A percentile compares a stretch with the other conserved stretches of the same genome.
Evolutionary conservation across 2,888 invertebrate genomes (phyloP).

Genomic region (Cremastinae sp.): DNA sequence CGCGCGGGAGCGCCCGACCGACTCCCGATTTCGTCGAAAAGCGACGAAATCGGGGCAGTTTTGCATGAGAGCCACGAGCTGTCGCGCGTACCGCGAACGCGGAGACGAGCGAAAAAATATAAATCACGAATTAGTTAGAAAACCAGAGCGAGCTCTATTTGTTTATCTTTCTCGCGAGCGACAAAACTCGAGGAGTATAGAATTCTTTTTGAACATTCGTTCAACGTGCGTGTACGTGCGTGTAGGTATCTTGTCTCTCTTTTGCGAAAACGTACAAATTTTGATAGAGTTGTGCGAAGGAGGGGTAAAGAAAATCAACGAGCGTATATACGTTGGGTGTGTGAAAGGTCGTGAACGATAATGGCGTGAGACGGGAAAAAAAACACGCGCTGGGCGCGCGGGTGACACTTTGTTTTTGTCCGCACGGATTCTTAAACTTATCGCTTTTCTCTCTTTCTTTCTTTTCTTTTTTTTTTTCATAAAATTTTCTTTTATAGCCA

Average conservation of each 20-base stretch:
- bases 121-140: not conserved
- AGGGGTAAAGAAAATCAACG: conserved; percentile 34
- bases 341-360: conserved; percentile 26
- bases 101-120: not conserved
- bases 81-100: not conserved
- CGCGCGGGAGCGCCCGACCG: too few species aligned
- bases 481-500: conserved; percentile 76
- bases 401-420: conserved; percentile 38
- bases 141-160: conserved; percentile 5
- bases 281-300: conserved; percentile 6
- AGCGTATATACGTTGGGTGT: conserved; percentile 22
- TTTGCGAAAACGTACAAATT: conserved; percentile 6
- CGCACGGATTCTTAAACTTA: conserved; percentile 58
- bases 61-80: too few species aligned
- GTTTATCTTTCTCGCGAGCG: not conserved
- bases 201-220: conserved; percentile 25
- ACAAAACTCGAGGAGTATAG: conserved; percentile 2
- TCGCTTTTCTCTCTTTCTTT: conserved; percentile 50
- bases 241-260: conserved; percentile 4
- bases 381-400: conserved; percentile 38
- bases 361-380: conserved; percentile 21
- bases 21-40: too few species aligned
- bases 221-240: not conserved
- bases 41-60: too few species aligned
- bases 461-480: conserved; percentile 48